phyloP scores from a whole-genome alignment of 1,140 invertebrate genomes.

The Manduca sexta region DNA sequence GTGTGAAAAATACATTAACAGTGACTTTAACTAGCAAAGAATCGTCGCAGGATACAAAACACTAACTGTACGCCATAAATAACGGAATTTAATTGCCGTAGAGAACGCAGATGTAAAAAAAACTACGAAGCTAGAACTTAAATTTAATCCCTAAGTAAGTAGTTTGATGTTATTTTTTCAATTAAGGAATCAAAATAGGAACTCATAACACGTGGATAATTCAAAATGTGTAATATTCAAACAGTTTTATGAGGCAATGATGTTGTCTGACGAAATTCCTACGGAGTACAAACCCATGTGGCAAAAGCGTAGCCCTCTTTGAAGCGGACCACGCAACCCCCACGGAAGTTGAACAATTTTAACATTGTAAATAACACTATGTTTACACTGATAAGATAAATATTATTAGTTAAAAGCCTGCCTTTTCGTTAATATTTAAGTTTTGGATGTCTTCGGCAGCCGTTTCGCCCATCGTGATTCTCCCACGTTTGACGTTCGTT shows the following conservation, averaged over 20 bases:
- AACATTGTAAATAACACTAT: conserved; percentile 53
- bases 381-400: conserved; percentile 21
- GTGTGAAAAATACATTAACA: too few relatives aligned
- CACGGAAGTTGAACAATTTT: conserved; percentile 72
- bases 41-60: too few relatives aligned
- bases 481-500: conserved; percentile 25
- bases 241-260: background rate
- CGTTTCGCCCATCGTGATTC: conserved; percentile 69
- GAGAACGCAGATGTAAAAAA: too few relatives aligned
- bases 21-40: too few relatives aligned
- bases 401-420: conserved; percentile 74
- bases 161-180: too few relatives aligned
- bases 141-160: too few relatives aligned
- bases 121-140: too few relatives aligned
- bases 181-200: too few relatives aligned
- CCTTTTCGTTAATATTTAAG: conserved; percentile 78
- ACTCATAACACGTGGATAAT: too few relatives aligned
- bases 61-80: too few relatives aligned
- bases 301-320: conserved; percentile 64
- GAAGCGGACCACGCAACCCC: conserved; percentile 65
- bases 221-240: too few relatives aligned
- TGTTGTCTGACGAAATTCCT: conserved; percentile 63
- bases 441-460: conserved; percentile 74
- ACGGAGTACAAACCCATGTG: conserved; percentile 71
- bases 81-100: too few relatives aligned